phyloP scores from a whole-genome alignment of 2,113 vertebrate species.

The Xiphophorus couchianus region DNA sequence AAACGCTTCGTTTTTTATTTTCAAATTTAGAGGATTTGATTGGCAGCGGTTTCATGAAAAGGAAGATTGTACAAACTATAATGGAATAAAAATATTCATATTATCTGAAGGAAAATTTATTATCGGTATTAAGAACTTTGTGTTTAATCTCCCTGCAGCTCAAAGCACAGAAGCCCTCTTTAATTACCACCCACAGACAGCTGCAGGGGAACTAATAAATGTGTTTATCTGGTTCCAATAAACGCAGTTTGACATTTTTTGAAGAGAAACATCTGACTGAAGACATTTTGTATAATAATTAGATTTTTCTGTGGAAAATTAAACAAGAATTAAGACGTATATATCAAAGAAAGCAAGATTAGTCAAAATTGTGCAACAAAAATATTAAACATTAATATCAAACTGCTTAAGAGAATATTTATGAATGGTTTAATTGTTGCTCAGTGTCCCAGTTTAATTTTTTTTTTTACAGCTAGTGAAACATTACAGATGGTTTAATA shows the following conservation, averaged over 20 bases:
- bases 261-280: neutral
- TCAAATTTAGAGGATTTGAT: neutral
- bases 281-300: neutral
- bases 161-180: neutral
- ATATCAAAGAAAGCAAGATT: neutral
- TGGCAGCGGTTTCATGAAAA: neutral
- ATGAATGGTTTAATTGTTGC: too few relatives aligned
- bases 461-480: neutral
- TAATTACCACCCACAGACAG: neutral
- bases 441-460: neutral
- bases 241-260: neutral
- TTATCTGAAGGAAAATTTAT: slow-evolving; percentile 8
- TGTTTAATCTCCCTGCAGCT: neutral
- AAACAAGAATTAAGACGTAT: neutral
- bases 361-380: neutral
- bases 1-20: neutral
- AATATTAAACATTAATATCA: neutral
- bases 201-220: neutral
- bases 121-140: slow-evolving; percentile 9
- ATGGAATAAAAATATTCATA: neutral
- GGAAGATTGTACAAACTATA: neutral
- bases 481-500: neutral
- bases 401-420: neutral
- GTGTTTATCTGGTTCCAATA: neutral
- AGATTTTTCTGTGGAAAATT: neutral